A percentile compares a stretch with the other conserved stretches of the same genome.
phyloP scores from a whole-genome alignment of 2,888 invertebrate genomes.

The Dexiosoma caninum region DNA sequence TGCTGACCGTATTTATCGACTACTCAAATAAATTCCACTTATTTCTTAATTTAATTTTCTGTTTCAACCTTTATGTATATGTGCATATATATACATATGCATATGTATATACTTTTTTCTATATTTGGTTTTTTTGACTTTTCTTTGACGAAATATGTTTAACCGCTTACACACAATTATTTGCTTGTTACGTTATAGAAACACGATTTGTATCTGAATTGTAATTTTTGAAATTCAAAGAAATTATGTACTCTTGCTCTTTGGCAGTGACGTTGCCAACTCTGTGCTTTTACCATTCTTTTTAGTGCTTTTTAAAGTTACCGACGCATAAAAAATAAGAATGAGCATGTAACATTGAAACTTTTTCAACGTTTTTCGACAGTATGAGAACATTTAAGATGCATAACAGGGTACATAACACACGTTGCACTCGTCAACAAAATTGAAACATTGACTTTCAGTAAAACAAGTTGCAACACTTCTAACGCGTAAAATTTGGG shows the following conservation, averaged over 20 bases:
- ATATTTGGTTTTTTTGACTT: neutral
- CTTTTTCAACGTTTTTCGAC: no score
- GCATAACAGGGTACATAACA: no score
- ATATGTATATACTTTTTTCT: neutral
- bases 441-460: no score
- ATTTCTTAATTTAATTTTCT: neutral
- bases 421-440: no score
- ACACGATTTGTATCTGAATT: constrained; percentile 64
- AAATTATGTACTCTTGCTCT: constrained; percentile 48
- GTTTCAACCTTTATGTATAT: neutral
- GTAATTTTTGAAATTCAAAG: constrained; percentile 52
- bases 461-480: no score
- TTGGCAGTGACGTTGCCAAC: no score
- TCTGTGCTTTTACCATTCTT: no score
- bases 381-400: no score
- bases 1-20: neutral
- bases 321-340: no score
- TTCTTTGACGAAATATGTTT: constrained; percentile 26
- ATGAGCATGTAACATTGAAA: no score
- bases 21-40: neutral
- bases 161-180: constrained; percentile 38
- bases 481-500: no score
- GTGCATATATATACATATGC: neutral
- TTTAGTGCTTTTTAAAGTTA: no score
- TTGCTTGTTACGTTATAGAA: constrained; percentile 57